phyloP scores from a whole-genome alignment of 2,113 vertebrate species.

The Lichenostomus cassidix region DNA sequence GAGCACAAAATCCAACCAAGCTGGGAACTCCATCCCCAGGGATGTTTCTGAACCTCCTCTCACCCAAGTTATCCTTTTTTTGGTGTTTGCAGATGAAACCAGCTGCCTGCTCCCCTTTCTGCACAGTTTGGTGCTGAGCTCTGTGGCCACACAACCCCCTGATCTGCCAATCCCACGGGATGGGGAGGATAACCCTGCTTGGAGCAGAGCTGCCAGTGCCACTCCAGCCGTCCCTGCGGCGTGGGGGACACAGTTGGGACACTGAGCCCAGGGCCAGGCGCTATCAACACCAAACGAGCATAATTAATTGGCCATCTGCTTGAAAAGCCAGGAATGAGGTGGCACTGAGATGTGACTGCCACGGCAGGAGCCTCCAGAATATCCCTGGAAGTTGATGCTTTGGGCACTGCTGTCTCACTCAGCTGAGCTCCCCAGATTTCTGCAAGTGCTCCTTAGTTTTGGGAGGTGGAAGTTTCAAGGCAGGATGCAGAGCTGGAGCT shows the following conservation, averaged over 20 bases:
- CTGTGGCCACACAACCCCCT: rapidly evolving
- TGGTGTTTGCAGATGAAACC: background rate
- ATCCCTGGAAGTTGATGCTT: background rate
- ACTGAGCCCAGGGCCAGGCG: background rate
- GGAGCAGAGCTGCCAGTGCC: background rate
- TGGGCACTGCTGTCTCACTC: rapidly evolving
- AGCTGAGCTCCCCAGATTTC: background rate
- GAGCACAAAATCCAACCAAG: background rate
- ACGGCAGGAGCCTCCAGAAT: rapidly evolving
- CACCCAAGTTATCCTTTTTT: rapidly evolving
- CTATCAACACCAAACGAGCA: background rate
- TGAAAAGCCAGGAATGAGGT: background rate
- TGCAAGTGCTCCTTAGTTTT: rapidly evolving
- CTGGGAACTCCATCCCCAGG: background rate
- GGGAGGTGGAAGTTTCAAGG: background rate
- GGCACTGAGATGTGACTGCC: background rate
- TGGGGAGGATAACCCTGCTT: background rate
- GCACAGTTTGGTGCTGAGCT: rapidly evolving
- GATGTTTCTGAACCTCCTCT: background rate
- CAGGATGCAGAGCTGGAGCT: background rate
- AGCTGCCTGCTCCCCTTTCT: background rate
- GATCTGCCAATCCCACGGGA: rapidly evolving
- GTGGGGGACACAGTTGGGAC: rapidly evolving
- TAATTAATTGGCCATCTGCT: slow-evolving; percentile 52
- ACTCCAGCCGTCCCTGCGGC: rapidly evolving